Conservation (phyloP, 2,113 vertebrate genomes). For the Hylia prasina region DNA sequence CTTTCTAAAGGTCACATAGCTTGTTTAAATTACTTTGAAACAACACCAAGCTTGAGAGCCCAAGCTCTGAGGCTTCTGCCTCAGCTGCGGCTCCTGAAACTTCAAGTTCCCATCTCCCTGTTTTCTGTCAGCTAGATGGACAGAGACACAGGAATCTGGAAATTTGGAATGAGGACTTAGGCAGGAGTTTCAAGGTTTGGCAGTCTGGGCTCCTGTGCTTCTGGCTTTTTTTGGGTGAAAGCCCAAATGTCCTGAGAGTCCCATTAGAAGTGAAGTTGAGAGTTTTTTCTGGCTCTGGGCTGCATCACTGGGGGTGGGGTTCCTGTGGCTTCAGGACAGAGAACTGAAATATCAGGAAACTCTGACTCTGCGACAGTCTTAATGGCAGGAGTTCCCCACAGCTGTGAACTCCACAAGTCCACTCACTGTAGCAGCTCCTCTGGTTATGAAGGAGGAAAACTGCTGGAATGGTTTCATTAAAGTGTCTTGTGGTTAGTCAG, state of each 20-base stretch:
- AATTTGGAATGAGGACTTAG: constrained; percentile 13
- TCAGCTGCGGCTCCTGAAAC: not conserved
- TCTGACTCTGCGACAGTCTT: not conserved
- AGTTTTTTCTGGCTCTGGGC: constrained; percentile 37
- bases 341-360: constrained; percentile 10
- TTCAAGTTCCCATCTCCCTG: not conserved
- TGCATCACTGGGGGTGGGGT: not conserved
- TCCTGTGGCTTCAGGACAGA: constrained; percentile 27
- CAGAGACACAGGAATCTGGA: constrained; percentile 17
- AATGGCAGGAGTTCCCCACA: constrained; percentile 30
- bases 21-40: not conserved
- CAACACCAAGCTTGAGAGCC: not conserved
- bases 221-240: constrained; percentile 33
- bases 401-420: not conserved
- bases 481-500: constrained; percentile 22
- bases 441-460: constrained; percentile 7
- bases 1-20: not conserved
- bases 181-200: constrained; percentile 29
- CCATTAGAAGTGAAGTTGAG: not conserved
- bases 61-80: not conserved
- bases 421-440: not conserved
- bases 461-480: not conserved
- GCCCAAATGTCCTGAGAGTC: constrained; percentile 22
- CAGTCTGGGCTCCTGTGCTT: not conserved
- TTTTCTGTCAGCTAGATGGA: not conserved